These are phyloP conservation scores for Caretta caretta DNA, from an alignment of 2,113 vertebrate species.

Conservation along the genomic window DNA sequence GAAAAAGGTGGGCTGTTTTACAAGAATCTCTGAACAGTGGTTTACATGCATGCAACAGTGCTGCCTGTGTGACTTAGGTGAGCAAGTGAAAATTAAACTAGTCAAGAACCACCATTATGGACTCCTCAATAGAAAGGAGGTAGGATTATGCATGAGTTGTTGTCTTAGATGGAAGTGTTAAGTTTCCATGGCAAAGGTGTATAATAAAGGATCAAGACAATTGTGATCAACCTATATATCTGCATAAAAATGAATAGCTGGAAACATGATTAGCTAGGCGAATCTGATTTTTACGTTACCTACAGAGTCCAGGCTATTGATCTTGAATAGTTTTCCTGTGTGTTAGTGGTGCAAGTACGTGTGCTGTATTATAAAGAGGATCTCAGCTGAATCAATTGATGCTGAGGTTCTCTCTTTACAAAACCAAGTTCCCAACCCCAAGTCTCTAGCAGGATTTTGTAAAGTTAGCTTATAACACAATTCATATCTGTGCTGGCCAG, in stretches of 20 bases:
- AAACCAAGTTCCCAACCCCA: background rate
- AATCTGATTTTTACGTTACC: background rate
- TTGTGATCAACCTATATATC: background rate
- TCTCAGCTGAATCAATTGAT: background rate
- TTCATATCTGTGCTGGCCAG: background rate
- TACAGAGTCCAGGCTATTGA: background rate
- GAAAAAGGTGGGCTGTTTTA: background rate
- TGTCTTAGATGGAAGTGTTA: background rate
- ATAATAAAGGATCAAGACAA: background rate
- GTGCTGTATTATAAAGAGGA: background rate
- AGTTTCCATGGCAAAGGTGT: background rate
- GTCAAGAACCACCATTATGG: background rate
- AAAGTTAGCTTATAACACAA: background rate
- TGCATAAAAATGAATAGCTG: background rate
- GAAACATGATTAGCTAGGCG: background rate
- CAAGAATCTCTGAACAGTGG: accelerated
- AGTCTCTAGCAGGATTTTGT: background rate
- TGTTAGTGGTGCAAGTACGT: background rate
- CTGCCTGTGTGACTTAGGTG: constrained; percentile 7
- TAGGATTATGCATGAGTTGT: background rate
- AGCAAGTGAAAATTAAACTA: background rate
- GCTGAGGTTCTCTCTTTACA: background rate
- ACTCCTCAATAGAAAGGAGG: background rate
- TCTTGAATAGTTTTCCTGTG: background rate
- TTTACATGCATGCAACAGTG: background rate